Conservation (phyloP, 2,888 invertebrate genomes). For the Ptilodon capucinus region DNA sequence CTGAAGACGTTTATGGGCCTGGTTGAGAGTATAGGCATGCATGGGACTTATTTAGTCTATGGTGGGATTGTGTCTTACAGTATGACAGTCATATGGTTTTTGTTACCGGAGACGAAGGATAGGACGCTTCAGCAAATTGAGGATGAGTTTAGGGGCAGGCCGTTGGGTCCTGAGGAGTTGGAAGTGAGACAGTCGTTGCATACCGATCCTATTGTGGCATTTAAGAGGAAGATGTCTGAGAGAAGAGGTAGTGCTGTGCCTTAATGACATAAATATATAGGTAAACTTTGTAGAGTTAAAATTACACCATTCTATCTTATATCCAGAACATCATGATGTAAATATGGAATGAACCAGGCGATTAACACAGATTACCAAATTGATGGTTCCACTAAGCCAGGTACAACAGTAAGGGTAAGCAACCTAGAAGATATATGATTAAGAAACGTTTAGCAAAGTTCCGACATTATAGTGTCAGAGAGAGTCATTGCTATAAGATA, state of each 20-base stretch:
- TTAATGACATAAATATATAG: too few relatives aligned
- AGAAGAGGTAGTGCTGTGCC: slow-evolving; percentile 34
- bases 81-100: slow-evolving; percentile 76
- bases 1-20: slow-evolving; percentile 83
- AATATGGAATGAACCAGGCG: too few relatives aligned
- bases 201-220: slow-evolving; percentile 34
- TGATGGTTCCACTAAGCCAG: too few relatives aligned
- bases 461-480: too few relatives aligned
- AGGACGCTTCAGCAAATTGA: slow-evolving; percentile 85
- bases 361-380: too few relatives aligned
- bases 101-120: slow-evolving; percentile 85
- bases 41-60: slow-evolving; percentile 82
- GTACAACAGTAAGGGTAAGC: too few relatives aligned
- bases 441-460: too few relatives aligned
- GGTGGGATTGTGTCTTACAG: slow-evolving; percentile 72
- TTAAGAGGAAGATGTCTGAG: slow-evolving; percentile 45
- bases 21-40: slow-evolving; percentile 69
- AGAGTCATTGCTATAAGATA: too few relatives aligned
- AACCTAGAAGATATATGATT: too few relatives aligned
- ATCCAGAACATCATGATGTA: too few relatives aligned
- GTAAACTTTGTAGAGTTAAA: too few relatives aligned
- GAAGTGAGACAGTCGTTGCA: slow-evolving; percentile 42
- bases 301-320: too few relatives aligned
- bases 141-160: slow-evolving; percentile 66
- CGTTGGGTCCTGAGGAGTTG: slow-evolving; percentile 26